Percentiles rank a stretch among this genome's conserved stretches.
Evolutionary conservation across 2,797 vertebrate genomes (phyloP).

Genomic region (Sorex maritimensis): DNA sequence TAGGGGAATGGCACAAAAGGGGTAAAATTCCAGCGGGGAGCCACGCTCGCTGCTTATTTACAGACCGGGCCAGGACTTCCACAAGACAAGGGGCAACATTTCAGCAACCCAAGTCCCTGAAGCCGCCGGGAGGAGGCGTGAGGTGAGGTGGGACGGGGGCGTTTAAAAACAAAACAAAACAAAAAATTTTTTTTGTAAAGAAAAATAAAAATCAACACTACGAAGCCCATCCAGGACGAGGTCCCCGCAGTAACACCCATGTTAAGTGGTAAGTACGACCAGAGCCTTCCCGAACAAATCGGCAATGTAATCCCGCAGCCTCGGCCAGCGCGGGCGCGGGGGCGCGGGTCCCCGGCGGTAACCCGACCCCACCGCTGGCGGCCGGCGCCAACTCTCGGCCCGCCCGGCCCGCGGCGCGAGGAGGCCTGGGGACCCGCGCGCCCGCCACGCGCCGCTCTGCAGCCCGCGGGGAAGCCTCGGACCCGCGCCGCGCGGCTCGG

Average conservation of each 20-base stretch:
- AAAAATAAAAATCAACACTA: neutral
- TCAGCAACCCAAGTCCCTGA: constrained; percentile 34
- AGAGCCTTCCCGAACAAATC: constrained; percentile 90
- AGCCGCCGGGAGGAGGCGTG: neutral
- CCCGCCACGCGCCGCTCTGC: neutral
- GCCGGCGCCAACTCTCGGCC: constrained; percentile 91
- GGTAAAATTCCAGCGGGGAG: neutral
- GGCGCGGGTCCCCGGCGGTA: constrained; percentile 97
- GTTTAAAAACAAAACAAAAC: neutral
- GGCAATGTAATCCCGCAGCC: constrained; percentile 91
- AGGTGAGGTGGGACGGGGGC: neutral
- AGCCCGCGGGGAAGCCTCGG: neutral
- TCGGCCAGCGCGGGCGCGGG: constrained; percentile 90
- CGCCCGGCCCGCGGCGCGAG: neutral
- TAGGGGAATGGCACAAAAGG: constrained; percentile 31
- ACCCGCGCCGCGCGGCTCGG: too few species aligned
- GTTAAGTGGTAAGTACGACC: constrained; percentile 90
- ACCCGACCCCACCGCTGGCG: constrained; percentile 96
- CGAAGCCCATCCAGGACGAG: constrained; percentile 70
- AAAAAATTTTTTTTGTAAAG: neutral
- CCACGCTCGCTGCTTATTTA: constrained; percentile 33
- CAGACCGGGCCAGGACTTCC: neutral
- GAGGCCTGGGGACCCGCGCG: too few species aligned
- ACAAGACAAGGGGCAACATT: neutral
- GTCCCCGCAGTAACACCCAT: constrained; percentile 85